Conservation (phyloP, 92 coral and sea anemone species). For the Paragorgia papillata region DNA sequence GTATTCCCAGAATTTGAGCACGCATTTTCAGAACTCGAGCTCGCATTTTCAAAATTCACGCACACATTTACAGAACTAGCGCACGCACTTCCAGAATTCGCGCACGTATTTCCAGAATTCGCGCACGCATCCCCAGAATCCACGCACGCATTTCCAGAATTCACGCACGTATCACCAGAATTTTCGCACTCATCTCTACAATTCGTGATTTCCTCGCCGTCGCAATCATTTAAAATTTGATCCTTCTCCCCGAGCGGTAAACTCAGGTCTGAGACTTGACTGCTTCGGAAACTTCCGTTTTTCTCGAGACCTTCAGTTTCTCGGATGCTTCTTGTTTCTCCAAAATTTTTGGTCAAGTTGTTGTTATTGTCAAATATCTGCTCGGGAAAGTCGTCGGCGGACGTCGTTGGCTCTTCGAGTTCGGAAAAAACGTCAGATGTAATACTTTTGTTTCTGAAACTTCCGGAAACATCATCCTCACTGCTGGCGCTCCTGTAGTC, state of each 20-base stretch:
- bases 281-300: not conserved
- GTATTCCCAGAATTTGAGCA: too few species aligned
- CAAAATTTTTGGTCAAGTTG: not conserved
- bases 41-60: too few species aligned
- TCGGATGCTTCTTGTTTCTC: not conserved
- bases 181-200: too few species aligned
- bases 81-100: too few species aligned
- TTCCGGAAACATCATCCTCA: constrained; percentile 28
- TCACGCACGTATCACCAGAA: too few species aligned
- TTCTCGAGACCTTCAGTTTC: not conserved
- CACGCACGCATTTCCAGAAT: too few species aligned
- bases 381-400: not conserved
- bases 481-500: constrained; percentile 30
- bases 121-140: too few species aligned
- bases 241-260: too few species aligned
- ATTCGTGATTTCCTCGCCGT: not conserved
- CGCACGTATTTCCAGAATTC: too few species aligned
- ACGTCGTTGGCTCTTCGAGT: constrained; percentile 5
- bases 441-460: not conserved
- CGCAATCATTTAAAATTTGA: not conserved
- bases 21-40: too few species aligned
- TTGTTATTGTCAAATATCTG: not conserved
- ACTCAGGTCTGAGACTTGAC: not conserved
- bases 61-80: too few species aligned
- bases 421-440: constrained; percentile 22